Evolutionary conservation across 1,140 invertebrate species (phyloP).

Genomic region (Drosophila sechellia): DNA sequence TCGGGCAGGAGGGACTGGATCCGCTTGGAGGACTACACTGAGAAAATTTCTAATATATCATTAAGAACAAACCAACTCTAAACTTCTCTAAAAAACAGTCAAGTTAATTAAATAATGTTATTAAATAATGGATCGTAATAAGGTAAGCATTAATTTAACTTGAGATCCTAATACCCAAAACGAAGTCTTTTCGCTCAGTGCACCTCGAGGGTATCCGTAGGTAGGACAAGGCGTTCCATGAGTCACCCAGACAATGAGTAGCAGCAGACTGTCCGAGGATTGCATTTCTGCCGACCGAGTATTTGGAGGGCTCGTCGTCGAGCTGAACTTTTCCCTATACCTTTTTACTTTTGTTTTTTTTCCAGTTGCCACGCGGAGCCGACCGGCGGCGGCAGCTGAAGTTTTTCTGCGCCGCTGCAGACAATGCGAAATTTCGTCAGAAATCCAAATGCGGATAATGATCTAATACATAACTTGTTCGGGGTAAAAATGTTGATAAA

Average conservation of each 20-base stretch:
- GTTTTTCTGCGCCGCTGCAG: slow-evolving; percentile 64
- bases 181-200: slow-evolving; percentile 6
- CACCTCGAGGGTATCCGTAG: slow-evolving; percentile 22
- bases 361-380: slow-evolving; percentile 25
- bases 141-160: no score
- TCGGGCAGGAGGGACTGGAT: slow-evolving; percentile 2
- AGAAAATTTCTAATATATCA: background rate
- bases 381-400: slow-evolving; percentile 43
- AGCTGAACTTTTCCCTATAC: slow-evolving; percentile 21
- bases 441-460: slow-evolving; percentile 83
- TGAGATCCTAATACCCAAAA: no score
- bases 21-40: slow-evolving; percentile 9
- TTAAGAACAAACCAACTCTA: background rate
- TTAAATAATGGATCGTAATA: no score
- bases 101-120: no score
- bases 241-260: slow-evolving; percentile 40
- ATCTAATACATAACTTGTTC: slow-evolving; percentile 82
- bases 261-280: slow-evolving; percentile 23
- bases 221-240: slow-evolving; percentile 41
- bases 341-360: slow-evolving; percentile 15
- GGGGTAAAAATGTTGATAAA: slow-evolving; percentile 73
- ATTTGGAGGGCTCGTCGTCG: slow-evolving; percentile 48
- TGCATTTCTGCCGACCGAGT: slow-evolving; percentile 41
- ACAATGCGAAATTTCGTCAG: slow-evolving; percentile 83
- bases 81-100: background rate